Conservation (phyloP, 2,888 invertebrate species). For the Folsomia manolachei region DNA sequence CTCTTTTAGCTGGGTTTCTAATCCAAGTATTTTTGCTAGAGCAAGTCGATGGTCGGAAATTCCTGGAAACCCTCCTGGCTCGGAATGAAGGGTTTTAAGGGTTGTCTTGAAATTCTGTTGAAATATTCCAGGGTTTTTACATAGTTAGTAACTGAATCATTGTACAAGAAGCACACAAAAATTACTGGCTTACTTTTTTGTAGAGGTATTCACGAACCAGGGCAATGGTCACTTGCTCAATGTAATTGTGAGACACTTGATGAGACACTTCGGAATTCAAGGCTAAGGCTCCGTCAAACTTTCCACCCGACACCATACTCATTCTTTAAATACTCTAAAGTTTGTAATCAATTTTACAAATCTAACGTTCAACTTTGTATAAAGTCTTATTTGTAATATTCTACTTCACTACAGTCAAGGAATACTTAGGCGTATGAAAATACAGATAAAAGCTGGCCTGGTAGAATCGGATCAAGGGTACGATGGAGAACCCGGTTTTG, state of each 20-base stretch:
- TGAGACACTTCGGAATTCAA: too few species aligned
- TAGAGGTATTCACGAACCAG: slow-evolving; percentile 15
- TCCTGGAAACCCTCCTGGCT: neutral
- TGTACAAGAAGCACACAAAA: neutral
- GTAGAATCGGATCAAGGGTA: too few species aligned
- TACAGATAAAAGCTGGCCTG: too few species aligned
- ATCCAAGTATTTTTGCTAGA: neutral
- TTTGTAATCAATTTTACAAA: too few species aligned
- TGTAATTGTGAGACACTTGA: neutral
- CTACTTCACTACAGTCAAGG: too few species aligned
- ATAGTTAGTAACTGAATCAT: neutral
- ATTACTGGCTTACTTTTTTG: neutral
- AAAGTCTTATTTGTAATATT: too few species aligned
- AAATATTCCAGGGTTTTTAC: neutral
- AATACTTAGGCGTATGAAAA: too few species aligned
- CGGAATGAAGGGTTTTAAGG: neutral
- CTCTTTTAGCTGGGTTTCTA: neutral
- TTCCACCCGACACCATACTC: too few species aligned
- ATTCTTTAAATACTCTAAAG: too few species aligned
- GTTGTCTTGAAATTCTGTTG: slow-evolving; percentile 1
- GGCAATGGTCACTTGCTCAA: slow-evolving; percentile 12
- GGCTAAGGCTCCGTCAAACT: too few species aligned
- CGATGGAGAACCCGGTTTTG: too few species aligned
- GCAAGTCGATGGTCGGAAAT: neutral
- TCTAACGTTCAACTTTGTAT: too few species aligned